Percentiles rank a stretch among this genome's conserved stretches.
These are phyloP conservation scores for Microplitis manilae DNA, from an alignment of 2,888 invertebrate genomes.

Conservation along the genomic window DNA sequence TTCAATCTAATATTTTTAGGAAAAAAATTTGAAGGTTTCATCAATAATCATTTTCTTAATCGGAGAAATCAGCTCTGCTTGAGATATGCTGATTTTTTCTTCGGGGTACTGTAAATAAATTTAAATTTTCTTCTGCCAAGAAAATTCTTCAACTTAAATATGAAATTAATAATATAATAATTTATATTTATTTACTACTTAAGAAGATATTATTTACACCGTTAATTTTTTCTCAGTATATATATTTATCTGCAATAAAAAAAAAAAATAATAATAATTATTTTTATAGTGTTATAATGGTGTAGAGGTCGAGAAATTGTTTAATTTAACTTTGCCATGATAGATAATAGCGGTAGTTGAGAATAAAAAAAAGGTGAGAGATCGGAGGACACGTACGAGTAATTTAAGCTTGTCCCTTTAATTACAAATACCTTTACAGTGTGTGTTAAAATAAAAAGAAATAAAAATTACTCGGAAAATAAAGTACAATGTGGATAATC, in stretches of 20 bases:
- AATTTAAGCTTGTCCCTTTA: slow-evolving; percentile 58
- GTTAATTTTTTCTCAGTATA: neutral
- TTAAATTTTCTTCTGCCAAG: no score
- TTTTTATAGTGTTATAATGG: neutral
- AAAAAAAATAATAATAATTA: slow-evolving; percentile 1
- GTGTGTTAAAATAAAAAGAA: slow-evolving; percentile 19
- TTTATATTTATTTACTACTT: no score
- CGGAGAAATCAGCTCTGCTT: no score
- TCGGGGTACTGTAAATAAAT: no score
- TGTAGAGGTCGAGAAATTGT: slow-evolving; percentile 40
- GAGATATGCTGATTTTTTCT: no score
- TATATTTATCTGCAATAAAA: neutral
- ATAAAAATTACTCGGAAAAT: neutral
- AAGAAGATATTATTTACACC: no score
- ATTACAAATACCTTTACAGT: slow-evolving; percentile 50
- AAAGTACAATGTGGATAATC: slow-evolving; percentile 23
- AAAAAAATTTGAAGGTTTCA: no score
- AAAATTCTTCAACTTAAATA: no score
- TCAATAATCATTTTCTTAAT: no score
- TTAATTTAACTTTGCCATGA: slow-evolving; percentile 48
- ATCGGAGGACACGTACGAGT: slow-evolving; percentile 46
- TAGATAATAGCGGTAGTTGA: slow-evolving; percentile 24
- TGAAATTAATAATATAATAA: no score
- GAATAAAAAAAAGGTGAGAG: slow-evolving; percentile 33
- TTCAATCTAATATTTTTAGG: no score